Conservation (phyloP, 2,113 vertebrate genomes). For the Micromys minutus region DNA sequence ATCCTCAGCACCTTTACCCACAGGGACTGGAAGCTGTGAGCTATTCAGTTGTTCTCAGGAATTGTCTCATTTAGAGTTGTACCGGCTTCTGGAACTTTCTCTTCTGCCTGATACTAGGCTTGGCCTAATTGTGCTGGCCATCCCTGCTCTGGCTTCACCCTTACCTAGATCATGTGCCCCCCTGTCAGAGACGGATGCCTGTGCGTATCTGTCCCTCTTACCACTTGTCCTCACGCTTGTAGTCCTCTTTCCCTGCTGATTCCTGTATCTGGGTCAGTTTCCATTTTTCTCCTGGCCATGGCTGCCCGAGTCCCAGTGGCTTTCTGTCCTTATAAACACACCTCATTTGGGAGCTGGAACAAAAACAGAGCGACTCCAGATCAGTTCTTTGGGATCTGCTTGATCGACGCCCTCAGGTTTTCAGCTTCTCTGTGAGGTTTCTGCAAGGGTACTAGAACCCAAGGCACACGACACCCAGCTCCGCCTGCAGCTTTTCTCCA, state of each 20-base stretch:
- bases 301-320: background rate
- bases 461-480: background rate
- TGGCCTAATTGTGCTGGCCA: background rate
- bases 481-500: background rate
- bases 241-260: background rate
- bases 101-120: background rate
- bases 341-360: conserved; percentile 12
- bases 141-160: background rate
- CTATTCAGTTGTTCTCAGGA: background rate
- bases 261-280: conserved; percentile 17
- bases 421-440: conserved; percentile 35
- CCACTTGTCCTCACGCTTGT: background rate
- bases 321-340: background rate
- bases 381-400: background rate
- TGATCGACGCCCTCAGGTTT: conserved; percentile 9
- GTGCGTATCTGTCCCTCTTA: background rate
- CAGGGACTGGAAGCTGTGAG: background rate
- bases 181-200: background rate
- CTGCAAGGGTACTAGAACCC: background rate
- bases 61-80: background rate
- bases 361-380: conserved; percentile 14
- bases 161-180: background rate
- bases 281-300: background rate
- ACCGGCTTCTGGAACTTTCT: conserved; percentile 43
- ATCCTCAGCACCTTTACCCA: background rate